Conservation (phyloP, 64 coral and sea anemone species). For the Hydrozoanthus tunicans region DNA sequence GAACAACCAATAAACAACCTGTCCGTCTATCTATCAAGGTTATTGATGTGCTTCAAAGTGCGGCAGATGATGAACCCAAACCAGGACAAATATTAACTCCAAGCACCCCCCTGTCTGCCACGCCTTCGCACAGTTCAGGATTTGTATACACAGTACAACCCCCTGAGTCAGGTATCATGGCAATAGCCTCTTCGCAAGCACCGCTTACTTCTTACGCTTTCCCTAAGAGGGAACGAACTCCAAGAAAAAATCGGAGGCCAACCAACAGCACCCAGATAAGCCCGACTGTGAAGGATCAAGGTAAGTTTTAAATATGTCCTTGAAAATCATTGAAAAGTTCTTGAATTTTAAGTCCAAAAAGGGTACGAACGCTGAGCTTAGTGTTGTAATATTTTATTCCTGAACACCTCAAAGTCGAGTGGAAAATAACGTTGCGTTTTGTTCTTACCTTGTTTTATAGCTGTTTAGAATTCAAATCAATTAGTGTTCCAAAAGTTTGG, state of each 20-base stretch:
- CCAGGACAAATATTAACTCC: slow-evolving; percentile 1
- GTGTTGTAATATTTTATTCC: too few species aligned
- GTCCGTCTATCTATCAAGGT: neutral
- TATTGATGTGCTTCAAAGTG: slow-evolving; percentile 61
- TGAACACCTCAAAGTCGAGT: too few species aligned
- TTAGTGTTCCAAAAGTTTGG: too few species aligned
- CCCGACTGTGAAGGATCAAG: slow-evolving; percentile 33
- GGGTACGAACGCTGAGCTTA: too few species aligned
- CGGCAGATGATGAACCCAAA: slow-evolving; percentile 51
- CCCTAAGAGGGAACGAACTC: slow-evolving; percentile 43
- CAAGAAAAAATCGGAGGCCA: slow-evolving; percentile 39
- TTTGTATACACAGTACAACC: slow-evolving; percentile 35
- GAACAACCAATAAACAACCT: too few species aligned
- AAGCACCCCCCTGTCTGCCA: slow-evolving; percentile 36
- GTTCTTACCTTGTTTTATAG: too few species aligned
- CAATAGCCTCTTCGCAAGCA: slow-evolving; percentile 18
- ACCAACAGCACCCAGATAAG: slow-evolving; percentile 33
- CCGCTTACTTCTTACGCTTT: slow-evolving; percentile 14
- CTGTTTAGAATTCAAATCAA: too few species aligned
- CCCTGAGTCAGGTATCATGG: slow-evolving; percentile 11
- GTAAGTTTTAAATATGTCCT: neutral
- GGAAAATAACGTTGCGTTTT: too few species aligned
- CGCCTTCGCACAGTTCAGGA: slow-evolving; percentile 22
- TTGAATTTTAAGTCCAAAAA: too few species aligned
- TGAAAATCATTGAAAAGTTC: too few species aligned